Base-by-base conservation (phyloP, 1,140 invertebrate species). In the Leptoteleia sp. region DNA sequence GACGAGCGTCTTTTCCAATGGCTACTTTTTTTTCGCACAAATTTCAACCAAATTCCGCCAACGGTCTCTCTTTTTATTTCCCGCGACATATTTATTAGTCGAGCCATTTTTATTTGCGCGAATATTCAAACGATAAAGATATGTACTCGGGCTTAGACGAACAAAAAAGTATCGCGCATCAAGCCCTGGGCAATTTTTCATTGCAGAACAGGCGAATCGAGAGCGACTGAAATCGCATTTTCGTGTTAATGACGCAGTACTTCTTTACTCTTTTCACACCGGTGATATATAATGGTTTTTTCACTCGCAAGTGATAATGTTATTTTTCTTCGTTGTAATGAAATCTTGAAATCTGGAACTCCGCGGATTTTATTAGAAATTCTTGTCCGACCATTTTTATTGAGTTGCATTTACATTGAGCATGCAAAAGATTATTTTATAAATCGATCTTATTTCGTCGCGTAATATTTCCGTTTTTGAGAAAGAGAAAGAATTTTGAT, bases 191-290 rank as follows among this genome's bases (percentile, higher is more conserved):
- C 70, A 68, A 71, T 73, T 75, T 75, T 75, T 75, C 76, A 79
- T 75, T 62, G 64, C 35, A 37, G 47, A 64, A 57, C 70, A 42
- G 31, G 52, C 57, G 47, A 62, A 68, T 79, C 42, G 70, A 75
- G 50, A 71, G 59, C 57, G 64, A 79, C 70, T 71, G 70, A 73
- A 79, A 79, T 75, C 70, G 77, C 50, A 65, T 79, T 75, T 79
- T 75, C 77, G 70, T 79, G 77, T 79, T 79, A 75, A 75, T 79
- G 64, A 79, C 65, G 40, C 52, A 61, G 75, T 75, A 70, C 42
- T 73, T 62, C 43, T 73, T 71, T 79, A 52, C 40, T 54, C 38
- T 72, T 37, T 48, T 55, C 54, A 27, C 62, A 31, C 40, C 16
- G 11, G 33, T 62, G 42, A 55, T 17, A 17, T 70, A 45, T 68